Conservation (phyloP, 2,113 vertebrate species). For the Phyllostomus discolor region DNA sequence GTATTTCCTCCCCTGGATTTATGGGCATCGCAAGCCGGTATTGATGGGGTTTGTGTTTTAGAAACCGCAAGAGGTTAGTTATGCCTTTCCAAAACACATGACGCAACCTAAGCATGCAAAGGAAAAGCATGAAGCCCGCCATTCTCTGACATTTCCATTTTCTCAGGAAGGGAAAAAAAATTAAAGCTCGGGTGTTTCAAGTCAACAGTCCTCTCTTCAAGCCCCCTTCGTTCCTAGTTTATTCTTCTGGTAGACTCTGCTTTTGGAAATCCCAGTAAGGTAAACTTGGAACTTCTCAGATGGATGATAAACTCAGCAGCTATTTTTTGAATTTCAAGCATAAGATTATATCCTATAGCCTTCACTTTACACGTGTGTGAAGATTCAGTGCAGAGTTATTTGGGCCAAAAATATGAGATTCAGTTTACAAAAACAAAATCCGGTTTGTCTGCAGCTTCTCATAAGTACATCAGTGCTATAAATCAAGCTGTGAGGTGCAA, state of each 20-base stretch:
- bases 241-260: neutral
- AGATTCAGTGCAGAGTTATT: neutral
- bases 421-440: constrained; percentile 7
- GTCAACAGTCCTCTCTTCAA: neutral
- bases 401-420: neutral
- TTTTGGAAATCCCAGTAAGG: neutral
- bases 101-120: neutral
- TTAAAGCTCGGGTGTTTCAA: neutral
- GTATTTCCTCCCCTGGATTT: neutral
- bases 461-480: neutral
- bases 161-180: neutral
- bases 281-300: neutral
- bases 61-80: constrained; percentile 47
- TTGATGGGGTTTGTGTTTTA: constrained; percentile 1
- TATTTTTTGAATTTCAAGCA: constrained; percentile 1
- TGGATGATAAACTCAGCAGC: neutral
- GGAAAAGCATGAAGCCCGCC: neutral
- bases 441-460: constrained; percentile 30
- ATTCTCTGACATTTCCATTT: neutral
- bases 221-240: neutral
- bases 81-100: constrained; percentile 6
- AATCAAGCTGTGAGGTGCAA: neutral
- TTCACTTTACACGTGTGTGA: neutral
- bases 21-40: neutral
- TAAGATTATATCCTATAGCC: neutral